Evolutionary conservation across 2,888 invertebrate genomes (phyloP), one percentile per base, ranked within the genome.

Genomic region (Sclerodermus sp.): DNA sequence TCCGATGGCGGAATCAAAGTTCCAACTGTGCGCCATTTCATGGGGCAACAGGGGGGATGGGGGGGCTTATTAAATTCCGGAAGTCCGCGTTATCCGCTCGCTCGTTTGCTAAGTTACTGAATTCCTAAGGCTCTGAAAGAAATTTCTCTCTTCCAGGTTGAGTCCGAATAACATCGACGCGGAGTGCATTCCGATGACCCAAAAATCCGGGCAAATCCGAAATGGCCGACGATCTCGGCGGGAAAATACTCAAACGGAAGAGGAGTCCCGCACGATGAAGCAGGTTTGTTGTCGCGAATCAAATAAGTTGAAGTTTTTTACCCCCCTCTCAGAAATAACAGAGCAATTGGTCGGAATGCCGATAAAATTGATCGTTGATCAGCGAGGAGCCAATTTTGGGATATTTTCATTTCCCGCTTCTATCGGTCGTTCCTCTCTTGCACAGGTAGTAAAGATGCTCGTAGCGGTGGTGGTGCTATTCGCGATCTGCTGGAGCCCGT

Each of bases 401-500:
- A 10, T 30, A 30, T 30, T 30, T 8, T 12, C 6, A 34, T 3
- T 34, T 34, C 34, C 3, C 34, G 12, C 2, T 12, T 34, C 34
- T 4, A 4, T 12, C 34, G 12, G 10, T 8, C 3, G n/a, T n/a
- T n/a, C n/a, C n/a, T 14, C 29, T 30, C 6, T 42, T 42, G 29
- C 14, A 40, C 79, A 88, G 85, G 87, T 88, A n/a, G 84, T 88
- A 59, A 87, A 85, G 73, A 89, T 89, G 88, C 77, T 89, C 60
- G 84, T 87, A 1, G 84, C 85, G 1, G 86, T 89, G 14, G 86
- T 89, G 36, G 79, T 86, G 0, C 77, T 88, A 30, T 89, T 88
- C 74, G 82, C 84, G 15, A 70, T 87, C 40, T 88, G 88, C 70
- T 89, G 88, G 88, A 82, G 83, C 30, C 89, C 89, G 0, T 74